Percentiles rank a stretch among this genome's conserved stretches.
These are phyloP conservation scores for Selene dorsalis DNA, from an alignment of 2,797 vertebrate species.

Conservation along the genomic window DNA sequence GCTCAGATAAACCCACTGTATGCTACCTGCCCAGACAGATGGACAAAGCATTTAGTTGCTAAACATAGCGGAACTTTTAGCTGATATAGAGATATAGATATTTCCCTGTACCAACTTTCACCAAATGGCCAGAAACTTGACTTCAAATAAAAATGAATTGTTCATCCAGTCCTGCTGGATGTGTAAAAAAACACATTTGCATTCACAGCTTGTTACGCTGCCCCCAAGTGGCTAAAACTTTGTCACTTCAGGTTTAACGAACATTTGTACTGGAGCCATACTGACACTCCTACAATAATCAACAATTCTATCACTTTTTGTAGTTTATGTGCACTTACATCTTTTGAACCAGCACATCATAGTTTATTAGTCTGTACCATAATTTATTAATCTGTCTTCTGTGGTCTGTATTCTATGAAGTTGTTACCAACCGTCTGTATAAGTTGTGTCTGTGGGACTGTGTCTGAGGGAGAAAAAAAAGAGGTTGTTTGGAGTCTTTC, in stretches of 20 bases:
- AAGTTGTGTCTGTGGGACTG: not conserved
- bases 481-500: not conserved
- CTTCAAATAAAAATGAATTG: no score
- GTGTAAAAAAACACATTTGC: not conserved
- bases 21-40: not conserved
- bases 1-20: no score
- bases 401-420: not conserved
- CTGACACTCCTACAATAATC: not conserved
- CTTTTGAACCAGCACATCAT: not conserved
- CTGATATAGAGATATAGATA: not conserved
- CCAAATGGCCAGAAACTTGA: not conserved
- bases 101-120: not conserved
- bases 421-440: not conserved
- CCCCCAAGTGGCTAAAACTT: not conserved
- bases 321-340: not conserved
- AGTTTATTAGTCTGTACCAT: no score
- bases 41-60: not conserved
- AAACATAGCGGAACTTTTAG: not conserved
- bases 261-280: not conserved
- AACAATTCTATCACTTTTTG: not conserved
- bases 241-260: not conserved
- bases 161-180: no score
- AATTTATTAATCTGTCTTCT: no score
- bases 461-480: slow-evolving; percentile 27
- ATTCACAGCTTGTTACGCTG: not conserved